Base-by-base conservation (phyloP, 2,113 vertebrate genomes). In the Barbus barbus region DNA sequence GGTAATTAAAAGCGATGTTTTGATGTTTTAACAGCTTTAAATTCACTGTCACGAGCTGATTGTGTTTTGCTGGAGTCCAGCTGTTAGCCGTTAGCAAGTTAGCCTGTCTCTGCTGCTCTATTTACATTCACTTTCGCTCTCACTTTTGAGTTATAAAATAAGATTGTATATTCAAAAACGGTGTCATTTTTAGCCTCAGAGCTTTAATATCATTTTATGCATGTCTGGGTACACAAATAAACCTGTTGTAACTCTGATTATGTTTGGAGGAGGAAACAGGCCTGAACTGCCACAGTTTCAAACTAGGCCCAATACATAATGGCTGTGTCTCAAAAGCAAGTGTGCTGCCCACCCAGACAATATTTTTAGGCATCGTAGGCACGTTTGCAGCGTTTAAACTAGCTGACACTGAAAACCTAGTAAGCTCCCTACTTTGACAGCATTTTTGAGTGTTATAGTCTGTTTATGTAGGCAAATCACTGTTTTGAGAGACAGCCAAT, bases 21-120 rank as follows among this genome's bases (percentile, higher is more conserved):
- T 38, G 46, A 26, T 24, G 46, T 71, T 18, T 71, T 56, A 24
- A 53, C 6, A 1, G 46, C 44, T 67, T 53, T 56, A 26, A 16
- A 24, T 71, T n/a, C 7, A 20, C 63, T 82, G 80, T 82, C 80
- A 82, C 61, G 80, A 56, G 46, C 28, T 36, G 65, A 71, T 82
- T 82, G 80, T 82, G 80, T 82, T 82, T 82, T 72, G 79, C 41
- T 81, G 46, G 80, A 26, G 22, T 56, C 65, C 80, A 82, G 80
- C 80, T 82, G 80, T 82, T 82, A 82, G 80, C 80, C 65, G 80
- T 51, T 82, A 82, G 80, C 80, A 71, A 20, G 63, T 38, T 82
- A 82, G 80, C 80, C 11, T 71, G 46, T 36, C 51, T 71, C 41
- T 67, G 80, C 46, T 71, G 31, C 65, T 71, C 20, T 82, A 82